These are phyloP conservation scores for Menidia beryllina DNA, from an alignment of 2,113 vertebrate genomes.

Conservation along the genomic window DNA sequence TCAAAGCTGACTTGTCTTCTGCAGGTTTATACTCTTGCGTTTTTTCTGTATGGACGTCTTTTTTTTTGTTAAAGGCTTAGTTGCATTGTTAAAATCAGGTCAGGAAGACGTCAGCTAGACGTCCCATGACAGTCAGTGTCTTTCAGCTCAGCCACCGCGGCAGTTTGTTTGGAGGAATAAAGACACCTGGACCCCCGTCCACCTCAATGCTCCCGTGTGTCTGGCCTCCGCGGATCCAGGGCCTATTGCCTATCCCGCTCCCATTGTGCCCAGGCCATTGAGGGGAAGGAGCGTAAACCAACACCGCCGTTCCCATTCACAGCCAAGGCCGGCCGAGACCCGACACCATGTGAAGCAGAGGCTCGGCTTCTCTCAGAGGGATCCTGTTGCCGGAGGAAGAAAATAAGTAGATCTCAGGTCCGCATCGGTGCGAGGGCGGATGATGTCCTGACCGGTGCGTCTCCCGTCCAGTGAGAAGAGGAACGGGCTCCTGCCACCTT, in stretches of 20 bases:
- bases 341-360: constrained; percentile 71
- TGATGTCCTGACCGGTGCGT: not conserved
- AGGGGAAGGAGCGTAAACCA: constrained; percentile 52
- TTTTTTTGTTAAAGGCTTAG: not conserved
- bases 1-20: not conserved
- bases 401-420: constrained; percentile 4
- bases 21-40: not conserved
- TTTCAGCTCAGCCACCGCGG: constrained; percentile 7
- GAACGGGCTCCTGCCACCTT: too few relatives aligned
- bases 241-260: constrained; percentile 52
- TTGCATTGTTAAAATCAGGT: constrained; percentile 4
- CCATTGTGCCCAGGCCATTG: constrained; percentile 51
- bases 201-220: constrained; percentile 64
- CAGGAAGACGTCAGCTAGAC: not conserved
- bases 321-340: constrained; percentile 59
- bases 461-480: too few relatives aligned
- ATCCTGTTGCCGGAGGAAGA: constrained; percentile 55
- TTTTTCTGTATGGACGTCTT: not conserved
- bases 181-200: constrained; percentile 41
- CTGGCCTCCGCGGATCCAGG: constrained; percentile 27
- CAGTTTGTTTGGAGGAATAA: constrained; percentile 43
- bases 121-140: not conserved
- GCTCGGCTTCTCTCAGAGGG: constrained; percentile 68
- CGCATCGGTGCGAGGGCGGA: constrained; percentile 11
- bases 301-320: constrained; percentile 63